A percentile compares a stretch with the other conserved stretches of the same genome.
Evolutionary conservation across 2,797 vertebrate genomes (phyloP).

Genomic region (Decapterus maruadsi): DNA sequence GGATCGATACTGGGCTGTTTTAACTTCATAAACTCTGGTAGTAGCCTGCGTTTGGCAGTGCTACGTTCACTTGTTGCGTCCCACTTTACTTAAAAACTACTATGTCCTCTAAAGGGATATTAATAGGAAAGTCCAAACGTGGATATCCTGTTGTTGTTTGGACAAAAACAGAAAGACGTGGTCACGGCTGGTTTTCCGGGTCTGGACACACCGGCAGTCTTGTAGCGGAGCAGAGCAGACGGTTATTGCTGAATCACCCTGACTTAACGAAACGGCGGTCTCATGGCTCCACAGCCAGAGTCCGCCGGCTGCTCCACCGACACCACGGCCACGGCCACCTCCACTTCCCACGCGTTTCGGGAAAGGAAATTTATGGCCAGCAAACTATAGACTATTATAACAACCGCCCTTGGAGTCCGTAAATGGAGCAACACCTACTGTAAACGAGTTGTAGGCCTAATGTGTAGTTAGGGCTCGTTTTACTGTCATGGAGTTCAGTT

Average conservation of each 20-base stretch:
- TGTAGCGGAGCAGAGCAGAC: slow-evolving; percentile 49
- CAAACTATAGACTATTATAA: background rate
- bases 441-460: background rate
- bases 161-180: slow-evolving; percentile 18
- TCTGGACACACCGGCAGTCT: slow-evolving; percentile 31
- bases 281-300: slow-evolving; percentile 64
- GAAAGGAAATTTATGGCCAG: slow-evolving; percentile 61
- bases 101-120: slow-evolving; percentile 37
- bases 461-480: background rate
- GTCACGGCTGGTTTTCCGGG: slow-evolving; percentile 32
- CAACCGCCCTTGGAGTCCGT: background rate
- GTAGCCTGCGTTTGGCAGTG: slow-evolving; percentile 38
- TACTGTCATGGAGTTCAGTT: background rate
- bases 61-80: slow-evolving; percentile 79
- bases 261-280: slow-evolving; percentile 83
- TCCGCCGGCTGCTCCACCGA: slow-evolving; percentile 37
- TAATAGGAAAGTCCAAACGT: slow-evolving; percentile 39
- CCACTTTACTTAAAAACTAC: slow-evolving; percentile 12
- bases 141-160: slow-evolving; percentile 27
- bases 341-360: slow-evolving; percentile 77
- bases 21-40: background rate
- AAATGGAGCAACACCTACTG: background rate
- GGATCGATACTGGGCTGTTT: background rate
- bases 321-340: slow-evolving; percentile 50
- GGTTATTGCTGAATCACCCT: slow-evolving; percentile 89